Evolutionary conservation across 2,113 vertebrate genomes (phyloP).

Genomic region (Charadrius vociferus): DNA sequence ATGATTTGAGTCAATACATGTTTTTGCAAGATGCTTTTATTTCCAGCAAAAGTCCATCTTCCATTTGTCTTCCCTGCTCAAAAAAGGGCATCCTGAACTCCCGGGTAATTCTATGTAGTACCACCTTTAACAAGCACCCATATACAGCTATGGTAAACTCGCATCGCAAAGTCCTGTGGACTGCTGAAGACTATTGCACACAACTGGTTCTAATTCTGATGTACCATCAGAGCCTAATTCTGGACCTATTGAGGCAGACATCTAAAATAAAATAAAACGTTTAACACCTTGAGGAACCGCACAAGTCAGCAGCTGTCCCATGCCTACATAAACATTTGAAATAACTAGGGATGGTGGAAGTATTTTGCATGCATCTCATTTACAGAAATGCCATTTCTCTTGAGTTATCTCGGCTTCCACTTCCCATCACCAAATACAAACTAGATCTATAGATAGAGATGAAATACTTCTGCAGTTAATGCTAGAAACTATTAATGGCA

Average conservation of each 20-base stretch:
- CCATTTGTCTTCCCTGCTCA: not conserved
- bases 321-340: conserved; percentile 6
- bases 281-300: not conserved
- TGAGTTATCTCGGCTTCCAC: conserved; percentile 50
- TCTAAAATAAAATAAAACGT: conserved; percentile 2
- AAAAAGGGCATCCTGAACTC: not conserved
- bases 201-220: not conserved
- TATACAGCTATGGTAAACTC: not conserved
- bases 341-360: not conserved
- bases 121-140: not conserved
- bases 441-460: conserved; percentile 69
- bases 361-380: conserved; percentile 57
- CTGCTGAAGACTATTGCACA: not conserved
- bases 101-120: not conserved
- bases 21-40: not conserved
- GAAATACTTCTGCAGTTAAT: conserved; percentile 65
- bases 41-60: not conserved
- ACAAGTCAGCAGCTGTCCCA: not conserved
- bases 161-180: rapidly evolving
- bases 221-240: not conserved
- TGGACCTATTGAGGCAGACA: not conserved
- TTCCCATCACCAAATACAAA: conserved; percentile 68
- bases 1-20: not conserved
- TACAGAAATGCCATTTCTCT: conserved; percentile 60
- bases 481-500: conserved; percentile 72